A percentile compares a stretch with the other conserved stretches of the same genome.
These are phyloP conservation scores for Gobio occitaniae DNA, from an alignment of 2,797 vertebrate species.

Conservation along the genomic window DNA sequence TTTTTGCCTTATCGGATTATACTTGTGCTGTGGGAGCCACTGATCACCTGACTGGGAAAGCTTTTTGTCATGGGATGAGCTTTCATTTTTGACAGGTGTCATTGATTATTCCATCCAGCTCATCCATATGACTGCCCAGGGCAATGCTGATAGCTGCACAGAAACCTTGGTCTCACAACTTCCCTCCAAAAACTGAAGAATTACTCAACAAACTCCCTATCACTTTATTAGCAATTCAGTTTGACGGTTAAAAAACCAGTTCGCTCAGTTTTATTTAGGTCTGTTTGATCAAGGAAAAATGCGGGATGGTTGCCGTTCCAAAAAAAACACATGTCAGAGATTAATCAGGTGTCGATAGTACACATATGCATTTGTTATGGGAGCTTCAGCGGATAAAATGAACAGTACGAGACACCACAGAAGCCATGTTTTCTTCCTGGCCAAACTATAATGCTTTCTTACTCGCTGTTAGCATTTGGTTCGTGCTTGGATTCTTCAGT, in stretches of 20 bases:
- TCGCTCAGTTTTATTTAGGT: conserved; percentile 1
- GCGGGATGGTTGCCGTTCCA: not conserved
- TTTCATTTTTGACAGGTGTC: conserved; percentile 48
- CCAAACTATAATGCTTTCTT: not conserved
- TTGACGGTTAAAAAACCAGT: not conserved
- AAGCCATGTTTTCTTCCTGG: not conserved
- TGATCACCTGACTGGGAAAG: conserved; percentile 35
- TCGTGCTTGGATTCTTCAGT: not conserved
- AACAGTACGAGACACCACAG: not conserved
- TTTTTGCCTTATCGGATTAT: not conserved
- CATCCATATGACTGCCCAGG: conserved; percentile 36
- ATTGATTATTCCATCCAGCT: conserved; percentile 34
- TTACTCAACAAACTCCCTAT: conserved; percentile 13
- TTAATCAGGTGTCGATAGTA: conserved; percentile 72
- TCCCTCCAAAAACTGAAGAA: conserved; percentile 22
- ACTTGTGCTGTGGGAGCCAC: conserved; percentile 14
- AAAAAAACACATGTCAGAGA: conserved; percentile 67
- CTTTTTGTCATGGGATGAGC: conserved; percentile 34
- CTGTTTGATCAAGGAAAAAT: conserved; percentile 1
- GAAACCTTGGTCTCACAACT: conserved; percentile 7
- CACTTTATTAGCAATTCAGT: not conserved
- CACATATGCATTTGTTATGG: conserved; percentile 70
- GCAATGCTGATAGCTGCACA: conserved; percentile 37
- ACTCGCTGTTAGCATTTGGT: conserved; percentile 62
- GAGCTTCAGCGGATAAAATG: conserved; percentile 59